Conservation (phyloP, 2,888 invertebrate species). For the Leptinotarsa tumamoca region DNA sequence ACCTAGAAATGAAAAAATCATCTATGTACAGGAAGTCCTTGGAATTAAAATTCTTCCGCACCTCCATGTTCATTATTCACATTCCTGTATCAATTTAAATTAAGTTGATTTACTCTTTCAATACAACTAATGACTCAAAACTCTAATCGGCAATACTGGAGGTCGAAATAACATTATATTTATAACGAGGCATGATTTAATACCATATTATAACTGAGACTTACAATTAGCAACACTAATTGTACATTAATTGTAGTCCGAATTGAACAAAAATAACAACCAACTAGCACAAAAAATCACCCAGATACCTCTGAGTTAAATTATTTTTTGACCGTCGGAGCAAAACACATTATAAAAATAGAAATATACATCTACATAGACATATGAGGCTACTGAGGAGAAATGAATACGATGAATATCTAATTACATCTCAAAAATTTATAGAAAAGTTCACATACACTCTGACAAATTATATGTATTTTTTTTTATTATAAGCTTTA, state of each 20-base stretch:
- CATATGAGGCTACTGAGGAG: too few species aligned
- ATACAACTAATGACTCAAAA: conserved; percentile 3
- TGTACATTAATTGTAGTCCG: not conserved
- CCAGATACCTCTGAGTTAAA: too few species aligned
- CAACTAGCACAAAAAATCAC: too few species aligned
- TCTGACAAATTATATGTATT: too few species aligned
- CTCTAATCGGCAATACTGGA: not conserved
- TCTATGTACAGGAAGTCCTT: not conserved
- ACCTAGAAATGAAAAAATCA: not conserved
- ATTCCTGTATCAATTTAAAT: conserved; percentile 8
- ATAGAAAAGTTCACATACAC: too few species aligned
- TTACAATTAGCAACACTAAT: too few species aligned
- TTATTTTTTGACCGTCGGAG: too few species aligned
- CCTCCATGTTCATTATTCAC: conserved; percentile 10
- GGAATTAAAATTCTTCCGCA: conserved; percentile 7
- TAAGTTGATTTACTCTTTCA: conserved; percentile 4
- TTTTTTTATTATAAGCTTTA: too few species aligned
- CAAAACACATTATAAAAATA: too few species aligned
- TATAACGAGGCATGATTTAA: not conserved
- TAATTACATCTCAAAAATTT: too few species aligned
- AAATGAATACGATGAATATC: too few species aligned
- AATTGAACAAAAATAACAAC: not conserved
- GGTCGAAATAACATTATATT: not conserved
- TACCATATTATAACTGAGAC: not conserved
- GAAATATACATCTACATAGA: too few species aligned